Conservation (phyloP, 92 coral and sea anemone genomes). For the Phenganax subtilis region DNA sequence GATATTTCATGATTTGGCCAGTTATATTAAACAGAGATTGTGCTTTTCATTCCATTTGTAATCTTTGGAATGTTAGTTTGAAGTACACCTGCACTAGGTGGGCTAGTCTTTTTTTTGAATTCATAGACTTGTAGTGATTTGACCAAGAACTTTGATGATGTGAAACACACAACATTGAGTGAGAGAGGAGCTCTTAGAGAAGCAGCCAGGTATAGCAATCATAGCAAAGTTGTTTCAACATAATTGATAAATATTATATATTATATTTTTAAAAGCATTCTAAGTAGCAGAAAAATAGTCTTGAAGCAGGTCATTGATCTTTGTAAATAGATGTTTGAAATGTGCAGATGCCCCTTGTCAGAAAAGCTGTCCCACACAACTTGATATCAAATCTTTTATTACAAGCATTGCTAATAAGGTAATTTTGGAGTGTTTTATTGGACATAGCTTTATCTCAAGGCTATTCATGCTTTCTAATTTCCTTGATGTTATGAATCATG, state of each 20-base stretch:
- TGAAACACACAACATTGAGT: conserved; percentile 95
- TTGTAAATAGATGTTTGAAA: conserved; percentile 64
- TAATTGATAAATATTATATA: too few relatives aligned
- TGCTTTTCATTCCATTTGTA: too few relatives aligned
- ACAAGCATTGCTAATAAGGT: conserved; percentile 96
- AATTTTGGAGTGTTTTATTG: not conserved
- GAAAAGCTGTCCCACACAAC: conserved; percentile 97
- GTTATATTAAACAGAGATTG: not conserved
- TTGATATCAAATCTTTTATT: conserved; percentile 87
- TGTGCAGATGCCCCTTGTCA: conserved; percentile 99
- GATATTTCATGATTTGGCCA: not conserved
- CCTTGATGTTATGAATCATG: too few relatives aligned
- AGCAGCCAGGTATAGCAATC: conserved; percentile 67
- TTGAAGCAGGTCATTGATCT: not conserved
- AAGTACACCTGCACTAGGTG: too few relatives aligned
- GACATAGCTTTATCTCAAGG: not conserved
- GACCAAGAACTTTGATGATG: conserved; percentile 85
- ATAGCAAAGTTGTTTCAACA: not conserved
- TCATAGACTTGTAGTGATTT: conserved; percentile 58
- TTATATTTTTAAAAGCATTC: too few relatives aligned
- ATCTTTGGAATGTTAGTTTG: too few relatives aligned
- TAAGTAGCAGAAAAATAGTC: not conserved
- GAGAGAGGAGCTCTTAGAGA: conserved; percentile 91
- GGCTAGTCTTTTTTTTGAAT: not conserved
- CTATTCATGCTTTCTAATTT: too few relatives aligned